Base-by-base conservation (phyloP, 2,888 invertebrate genomes). In the Tholera decimalis region DNA sequence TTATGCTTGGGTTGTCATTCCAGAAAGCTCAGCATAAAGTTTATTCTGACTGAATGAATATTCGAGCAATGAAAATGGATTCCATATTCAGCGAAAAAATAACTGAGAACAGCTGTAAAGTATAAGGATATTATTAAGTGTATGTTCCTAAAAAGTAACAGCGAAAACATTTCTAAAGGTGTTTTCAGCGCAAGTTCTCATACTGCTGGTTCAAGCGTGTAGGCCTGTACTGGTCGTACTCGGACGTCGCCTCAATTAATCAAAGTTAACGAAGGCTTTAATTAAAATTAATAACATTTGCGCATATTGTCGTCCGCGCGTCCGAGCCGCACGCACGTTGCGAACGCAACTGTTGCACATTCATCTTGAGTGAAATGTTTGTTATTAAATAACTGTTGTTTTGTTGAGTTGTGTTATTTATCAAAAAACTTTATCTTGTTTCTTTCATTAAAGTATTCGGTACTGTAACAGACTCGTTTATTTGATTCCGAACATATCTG, bases 251-350 rank as follows among this genome's bases (percentile, higher is more conserved):
- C 79, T 76, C 86, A 82, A 87, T 89, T 89, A 85, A 88, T 89
- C 89, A 87, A 82, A 82, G 77, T 77, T 83, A 84, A 85, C 85
- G 87, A 88, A 85, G 81, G 74, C 79, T 82, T 83, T 84, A 83
- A 87, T 88, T 88, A 87, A 86, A 89, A 87, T 88, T 85, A 86
- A 86, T 85, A 85, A 83, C 73, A 68, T 80, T 79, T 73, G 79
- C 71, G 75, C 49, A 68, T 70, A 75, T 67, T 84, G 73, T 79
- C 71, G 69, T 71, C 63, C 66, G 49, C 46, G 41, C 57, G 61
- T 68, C 55, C 59, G 22, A 58, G 59, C 33, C 69, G 76, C 77
- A 65, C 61, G 71, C 69, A 73, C 65, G 72, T 73, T 69, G 62
- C 60, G 49, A 18, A 58, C 13, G 22, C 74, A 60, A 60, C 78